Evolutionary conservation across 1,140 invertebrate species (phyloP), one percentile per base, ranked within the genome.

Genomic region (Philotrypesis tridentata): DNA sequence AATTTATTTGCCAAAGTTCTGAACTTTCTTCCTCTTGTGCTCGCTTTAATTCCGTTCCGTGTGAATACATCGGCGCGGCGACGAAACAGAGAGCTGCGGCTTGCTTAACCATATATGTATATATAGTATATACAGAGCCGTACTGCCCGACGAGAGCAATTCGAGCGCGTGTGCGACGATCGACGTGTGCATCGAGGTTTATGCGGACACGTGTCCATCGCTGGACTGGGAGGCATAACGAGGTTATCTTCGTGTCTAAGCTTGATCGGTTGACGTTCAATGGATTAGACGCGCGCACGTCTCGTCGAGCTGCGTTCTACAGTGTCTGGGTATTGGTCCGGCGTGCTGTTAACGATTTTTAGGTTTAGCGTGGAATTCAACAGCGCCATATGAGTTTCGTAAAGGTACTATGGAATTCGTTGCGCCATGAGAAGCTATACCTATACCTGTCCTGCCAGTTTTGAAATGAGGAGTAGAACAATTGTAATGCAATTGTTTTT

Each of bases 251-350:
- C 87, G 87, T 88, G 83, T 85, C 65, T 5, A 65, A 70, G 55
- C 83, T 84, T 9, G 83, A 86, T 88, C 86, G 87, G 87, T 88
- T 87, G 87, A 87, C 87, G 86, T 85, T 86, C 87, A 88, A 85
- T 87, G 85, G 87, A 88, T 88, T 83, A 83, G 75, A 73, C 55
- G n/a, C 33, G 33, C 33, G 33, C 4, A 5, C 9, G 33, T 37
- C 9, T 37, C 3, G 9, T 37, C 4, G 3, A 9, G 33, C 33
- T 37, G 9, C 33, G 76, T 78, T 23, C 70, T 84, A 71, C 63
- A 73, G 67, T 73, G 23, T 55, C 37, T 43, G n/a, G n/a, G n/a
- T n/a, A n/a, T n/a, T n/a, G n/a, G n/a, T n/a, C n/a, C n/a, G n/a
- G n/a, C n/a, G n/a, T n/a, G n/a, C n/a, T n/a, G n/a, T n/a, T n/a